Conservation (phyloP, 1,140 invertebrate genomes). For the Drosophila bocqueti region DNA sequence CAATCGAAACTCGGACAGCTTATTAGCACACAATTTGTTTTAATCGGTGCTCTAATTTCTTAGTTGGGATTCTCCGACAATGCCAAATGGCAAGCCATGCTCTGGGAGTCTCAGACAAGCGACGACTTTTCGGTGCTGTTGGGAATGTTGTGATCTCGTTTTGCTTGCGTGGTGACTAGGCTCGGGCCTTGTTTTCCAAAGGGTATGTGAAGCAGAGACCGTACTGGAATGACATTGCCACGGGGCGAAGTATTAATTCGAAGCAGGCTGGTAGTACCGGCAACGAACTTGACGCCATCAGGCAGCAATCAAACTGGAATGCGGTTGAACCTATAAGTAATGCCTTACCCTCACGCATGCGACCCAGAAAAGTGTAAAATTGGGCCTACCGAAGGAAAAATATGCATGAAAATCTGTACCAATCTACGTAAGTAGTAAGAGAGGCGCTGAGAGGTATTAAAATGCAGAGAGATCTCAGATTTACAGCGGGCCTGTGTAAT, state of each 20-base stretch:
- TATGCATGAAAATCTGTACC: slow-evolving; percentile 1
- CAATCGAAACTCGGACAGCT: slow-evolving; percentile 46
- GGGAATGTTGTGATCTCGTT: slow-evolving; percentile 6
- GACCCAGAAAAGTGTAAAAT: slow-evolving; percentile 72
- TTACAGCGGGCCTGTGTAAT: slow-evolving; percentile 57
- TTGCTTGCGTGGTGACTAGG: background rate
- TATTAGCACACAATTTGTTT: slow-evolving; percentile 78
- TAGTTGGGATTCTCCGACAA: slow-evolving; percentile 28
- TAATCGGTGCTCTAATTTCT: slow-evolving; percentile 26
- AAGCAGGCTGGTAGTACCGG: slow-evolving; percentile 52
- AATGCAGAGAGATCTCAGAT: slow-evolving; percentile 31
- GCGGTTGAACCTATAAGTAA: slow-evolving; percentile 65
- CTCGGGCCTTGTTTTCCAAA: background rate
- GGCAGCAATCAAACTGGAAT: slow-evolving; percentile 71
- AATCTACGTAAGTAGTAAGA: slow-evolving; percentile 3
- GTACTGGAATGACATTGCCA: slow-evolving; percentile 57
- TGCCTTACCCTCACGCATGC: slow-evolving; percentile 59
- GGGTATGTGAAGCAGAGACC: background rate
- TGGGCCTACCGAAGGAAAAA: slow-evolving; percentile 47
- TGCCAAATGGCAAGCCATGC: background rate
- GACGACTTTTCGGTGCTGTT: background rate
- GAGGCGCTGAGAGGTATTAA: slow-evolving; percentile 6
- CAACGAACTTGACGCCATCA: slow-evolving; percentile 73
- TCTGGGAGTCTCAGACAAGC: background rate
- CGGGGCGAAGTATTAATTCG: slow-evolving; percentile 42